These are phyloP conservation scores for Cyaniris semiargus DNA, from an alignment of 2,888 invertebrate species.

Conservation along the genomic window DNA sequence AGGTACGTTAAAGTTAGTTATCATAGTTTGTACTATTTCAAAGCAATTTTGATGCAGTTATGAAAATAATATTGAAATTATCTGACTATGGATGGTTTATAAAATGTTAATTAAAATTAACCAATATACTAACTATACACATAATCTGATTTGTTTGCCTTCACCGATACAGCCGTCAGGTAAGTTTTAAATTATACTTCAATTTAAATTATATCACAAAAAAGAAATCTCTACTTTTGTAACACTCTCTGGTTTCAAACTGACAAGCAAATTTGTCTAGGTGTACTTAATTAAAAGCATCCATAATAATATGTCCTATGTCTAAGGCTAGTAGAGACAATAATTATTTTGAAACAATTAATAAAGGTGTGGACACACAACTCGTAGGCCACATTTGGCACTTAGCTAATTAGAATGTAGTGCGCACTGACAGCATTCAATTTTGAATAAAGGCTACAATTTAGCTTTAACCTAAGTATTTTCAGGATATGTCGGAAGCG, in stretches of 20 bases:
- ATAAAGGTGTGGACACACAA: not conserved
- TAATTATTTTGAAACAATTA: not conserved
- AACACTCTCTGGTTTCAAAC: not conserved
- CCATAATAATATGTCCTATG: too few relatives aligned
- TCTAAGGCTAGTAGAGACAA: not conserved
- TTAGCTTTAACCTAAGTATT: not conserved
- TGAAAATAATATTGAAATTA: not conserved
- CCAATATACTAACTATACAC: too few relatives aligned
- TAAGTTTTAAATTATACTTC: too few relatives aligned
- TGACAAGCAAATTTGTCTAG: not conserved
- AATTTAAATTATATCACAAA: too few relatives aligned
- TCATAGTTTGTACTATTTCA: not conserved
- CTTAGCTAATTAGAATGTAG: not conserved
- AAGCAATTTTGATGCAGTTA: not conserved
- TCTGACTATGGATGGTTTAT: not conserved
- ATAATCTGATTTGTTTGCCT: too few relatives aligned
- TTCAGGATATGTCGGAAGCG: conserved; percentile 2
- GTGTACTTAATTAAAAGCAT: too few relatives aligned
- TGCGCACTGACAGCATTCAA: not conserved
- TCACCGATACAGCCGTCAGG: too few relatives aligned
- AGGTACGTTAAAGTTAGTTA: not conserved
- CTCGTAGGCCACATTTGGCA: not conserved
- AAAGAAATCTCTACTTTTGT: too few relatives aligned
- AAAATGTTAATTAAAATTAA: too few relatives aligned
- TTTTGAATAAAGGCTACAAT: conserved; percentile 13